Evolutionary conservation across 2,113 vertebrate species (phyloP).

Genomic region (Otus sunia): DNA sequence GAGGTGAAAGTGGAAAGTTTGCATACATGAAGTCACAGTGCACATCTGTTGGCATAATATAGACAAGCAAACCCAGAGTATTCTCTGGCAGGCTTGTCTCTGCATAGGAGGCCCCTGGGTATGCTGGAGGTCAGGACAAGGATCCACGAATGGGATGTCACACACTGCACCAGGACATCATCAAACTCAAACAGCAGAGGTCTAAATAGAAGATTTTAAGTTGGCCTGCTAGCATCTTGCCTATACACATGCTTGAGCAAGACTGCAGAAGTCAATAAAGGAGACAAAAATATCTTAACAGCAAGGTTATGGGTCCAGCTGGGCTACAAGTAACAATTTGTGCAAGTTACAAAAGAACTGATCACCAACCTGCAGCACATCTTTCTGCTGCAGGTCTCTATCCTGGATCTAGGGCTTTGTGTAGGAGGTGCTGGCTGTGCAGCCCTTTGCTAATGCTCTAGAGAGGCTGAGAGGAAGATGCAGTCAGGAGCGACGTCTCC

Average conservation of each 20-base stretch:
- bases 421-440: background rate
- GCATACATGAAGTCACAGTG: slow-evolving; percentile 55
- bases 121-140: background rate
- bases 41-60: background rate
- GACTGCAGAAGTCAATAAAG: background rate
- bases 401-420: background rate
- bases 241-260: background rate
- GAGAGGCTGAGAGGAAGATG: background rate
- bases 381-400: background rate
- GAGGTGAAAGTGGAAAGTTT: background rate
- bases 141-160: background rate
- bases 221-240: background rate
- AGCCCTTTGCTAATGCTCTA: background rate
- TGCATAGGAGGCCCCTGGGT: background rate
- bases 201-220: background rate
- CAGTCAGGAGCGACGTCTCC: background rate
- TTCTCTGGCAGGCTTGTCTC: slow-evolving; percentile 4
- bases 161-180: background rate
- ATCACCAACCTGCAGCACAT: background rate
- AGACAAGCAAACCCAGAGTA: background rate
- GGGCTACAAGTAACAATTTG: background rate
- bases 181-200: background rate
- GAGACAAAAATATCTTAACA: background rate
- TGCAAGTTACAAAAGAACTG: background rate
- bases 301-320: background rate